phyloP scores from a whole-genome alignment of 2,113 vertebrate species.

The Scatophagus argus region DNA sequence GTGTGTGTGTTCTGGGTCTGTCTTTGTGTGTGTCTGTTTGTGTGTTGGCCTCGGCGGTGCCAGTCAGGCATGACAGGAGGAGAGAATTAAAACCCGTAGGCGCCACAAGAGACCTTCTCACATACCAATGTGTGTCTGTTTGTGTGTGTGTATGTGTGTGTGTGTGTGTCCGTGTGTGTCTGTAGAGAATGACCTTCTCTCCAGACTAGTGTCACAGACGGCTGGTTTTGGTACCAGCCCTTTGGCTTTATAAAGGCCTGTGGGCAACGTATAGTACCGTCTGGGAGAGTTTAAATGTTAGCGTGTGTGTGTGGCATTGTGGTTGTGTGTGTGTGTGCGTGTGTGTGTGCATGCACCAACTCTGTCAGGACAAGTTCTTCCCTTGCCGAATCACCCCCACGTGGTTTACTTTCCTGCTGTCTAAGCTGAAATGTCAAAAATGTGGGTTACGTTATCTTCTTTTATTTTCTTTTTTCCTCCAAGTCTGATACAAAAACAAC shows the following conservation, averaged over 20 bases:
- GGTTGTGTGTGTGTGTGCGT: not conserved
- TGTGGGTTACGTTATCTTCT: not conserved
- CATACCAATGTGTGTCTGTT: conserved; percentile 44
- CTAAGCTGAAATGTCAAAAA: conserved; percentile 28
- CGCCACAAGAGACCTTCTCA: conserved; percentile 71
- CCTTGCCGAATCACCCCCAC: conserved; percentile 10
- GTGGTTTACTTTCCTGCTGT: conserved; percentile 2
- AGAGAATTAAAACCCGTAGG: conserved; percentile 75
- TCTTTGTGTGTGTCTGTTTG: conserved; percentile 30
- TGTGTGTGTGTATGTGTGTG: conserved; percentile 28
- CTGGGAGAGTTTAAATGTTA: conserved; percentile 53
- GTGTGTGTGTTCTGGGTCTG: conserved; percentile 13
- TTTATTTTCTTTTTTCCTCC: no score
- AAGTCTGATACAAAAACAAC: no score
- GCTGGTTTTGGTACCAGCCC: conserved; percentile 62
- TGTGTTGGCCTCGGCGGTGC: conserved; percentile 58
- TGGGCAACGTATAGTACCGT: conserved; percentile 42
- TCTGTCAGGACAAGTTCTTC: conserved; percentile 9
- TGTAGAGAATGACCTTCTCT: conserved; percentile 70
- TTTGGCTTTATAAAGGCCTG: conserved; percentile 57
- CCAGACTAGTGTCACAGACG: conserved; percentile 68
- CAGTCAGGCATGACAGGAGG: conserved; percentile 73
- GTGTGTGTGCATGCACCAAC: not conserved
- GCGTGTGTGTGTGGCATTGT: conserved; percentile 8
- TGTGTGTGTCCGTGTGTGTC: conserved; percentile 13